phyloP scores from a whole-genome alignment of 2,113 vertebrate genomes.

The Scomber colias region DNA sequence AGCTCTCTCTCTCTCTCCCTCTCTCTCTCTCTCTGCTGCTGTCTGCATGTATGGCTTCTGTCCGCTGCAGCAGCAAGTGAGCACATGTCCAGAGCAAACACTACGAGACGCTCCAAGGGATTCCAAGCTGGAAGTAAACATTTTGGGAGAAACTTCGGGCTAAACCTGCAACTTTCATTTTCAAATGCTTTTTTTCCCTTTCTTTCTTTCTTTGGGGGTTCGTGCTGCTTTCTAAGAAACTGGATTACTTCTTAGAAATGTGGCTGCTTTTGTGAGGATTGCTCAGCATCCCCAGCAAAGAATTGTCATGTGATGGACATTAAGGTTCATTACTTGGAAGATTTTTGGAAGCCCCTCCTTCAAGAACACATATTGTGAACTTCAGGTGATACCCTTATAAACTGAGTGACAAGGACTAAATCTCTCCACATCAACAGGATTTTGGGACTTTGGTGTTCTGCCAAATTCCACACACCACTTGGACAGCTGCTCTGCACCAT shows the following conservation, averaged over 20 bases:
- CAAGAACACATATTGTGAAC: slow-evolving; percentile 15
- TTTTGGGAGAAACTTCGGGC: slow-evolving; percentile 41
- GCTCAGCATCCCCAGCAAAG: background rate
- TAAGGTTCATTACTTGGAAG: background rate
- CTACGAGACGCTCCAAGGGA: slow-evolving; percentile 27
- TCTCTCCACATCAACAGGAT: slow-evolving; percentile 11
- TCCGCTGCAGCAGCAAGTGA: slow-evolving; percentile 48
- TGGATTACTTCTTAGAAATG: slow-evolving; percentile 15
- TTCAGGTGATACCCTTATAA: slow-evolving; percentile 14
- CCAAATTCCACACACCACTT: background rate
- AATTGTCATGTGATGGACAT: background rate
- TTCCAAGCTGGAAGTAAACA: slow-evolving; percentile 61
- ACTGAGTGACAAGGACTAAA: slow-evolving; percentile 18
- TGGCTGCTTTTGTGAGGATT: background rate
- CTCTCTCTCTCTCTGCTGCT: slow-evolving; percentile 41
- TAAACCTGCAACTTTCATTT: slow-evolving; percentile 38
- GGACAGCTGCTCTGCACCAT: slow-evolving; percentile 11
- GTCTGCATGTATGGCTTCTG: slow-evolving; percentile 42
- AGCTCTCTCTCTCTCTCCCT: slow-evolving; percentile 53
- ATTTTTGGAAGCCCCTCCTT: background rate
- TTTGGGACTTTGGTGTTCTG: background rate
- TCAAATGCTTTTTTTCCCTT: too few relatives aligned
- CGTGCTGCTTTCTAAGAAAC: background rate
- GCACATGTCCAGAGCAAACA: slow-evolving; percentile 73
- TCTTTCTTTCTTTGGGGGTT: background rate